Conservation (phyloP, 2,797 vertebrate genomes). For the Halcyon leucocephala region DNA sequence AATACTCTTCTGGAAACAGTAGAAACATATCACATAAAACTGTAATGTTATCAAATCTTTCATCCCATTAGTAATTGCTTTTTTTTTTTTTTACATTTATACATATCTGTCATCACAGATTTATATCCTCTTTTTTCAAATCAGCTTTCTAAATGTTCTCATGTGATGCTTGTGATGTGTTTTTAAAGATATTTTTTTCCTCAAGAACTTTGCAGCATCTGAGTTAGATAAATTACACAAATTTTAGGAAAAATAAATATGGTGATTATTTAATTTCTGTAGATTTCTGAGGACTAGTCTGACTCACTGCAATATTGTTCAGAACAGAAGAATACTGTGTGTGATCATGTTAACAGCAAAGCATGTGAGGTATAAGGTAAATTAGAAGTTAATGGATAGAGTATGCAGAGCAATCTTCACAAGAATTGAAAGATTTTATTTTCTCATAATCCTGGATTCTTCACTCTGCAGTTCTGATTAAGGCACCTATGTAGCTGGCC, state of each 20-base stretch:
- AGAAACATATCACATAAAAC: background rate
- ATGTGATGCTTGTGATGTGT: accelerated
- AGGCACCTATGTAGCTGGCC: background rate
- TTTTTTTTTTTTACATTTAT: background rate
- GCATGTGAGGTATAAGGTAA: background rate
- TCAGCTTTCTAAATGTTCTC: background rate
- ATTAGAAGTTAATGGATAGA: background rate
- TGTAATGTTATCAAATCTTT: background rate
- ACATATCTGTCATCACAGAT: background rate
- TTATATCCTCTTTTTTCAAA: background rate
- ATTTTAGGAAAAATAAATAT: background rate
- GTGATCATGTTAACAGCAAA: background rate
- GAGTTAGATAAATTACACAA: background rate
- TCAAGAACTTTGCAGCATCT: background rate
- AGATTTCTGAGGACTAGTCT: background rate
- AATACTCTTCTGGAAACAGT: background rate
- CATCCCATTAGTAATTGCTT: background rate
- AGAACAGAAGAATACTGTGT: background rate
- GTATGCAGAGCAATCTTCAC: background rate
- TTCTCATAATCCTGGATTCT: background rate
- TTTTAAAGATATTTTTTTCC: background rate
- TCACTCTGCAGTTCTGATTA: background rate
- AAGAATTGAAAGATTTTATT: background rate
- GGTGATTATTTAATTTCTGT: background rate
- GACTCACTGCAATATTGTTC: background rate